These are phyloP conservation scores for Percopsis omiscomaycus DNA, from an alignment of 2,797 vertebrate genomes.

Conservation along the genomic window DNA sequence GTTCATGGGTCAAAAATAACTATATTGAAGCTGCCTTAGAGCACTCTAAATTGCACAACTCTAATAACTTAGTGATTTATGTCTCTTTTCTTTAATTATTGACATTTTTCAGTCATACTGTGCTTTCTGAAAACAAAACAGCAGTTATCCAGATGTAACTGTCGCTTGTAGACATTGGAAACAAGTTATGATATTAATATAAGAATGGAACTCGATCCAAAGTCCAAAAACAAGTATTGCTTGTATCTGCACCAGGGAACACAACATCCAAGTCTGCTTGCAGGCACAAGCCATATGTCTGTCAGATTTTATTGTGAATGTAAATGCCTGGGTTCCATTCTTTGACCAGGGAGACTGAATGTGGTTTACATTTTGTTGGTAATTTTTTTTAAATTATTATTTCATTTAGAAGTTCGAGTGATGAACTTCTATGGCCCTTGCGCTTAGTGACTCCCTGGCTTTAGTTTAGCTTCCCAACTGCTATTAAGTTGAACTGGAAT, in stretches of 20 bases:
- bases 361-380: conserved; percentile 32
- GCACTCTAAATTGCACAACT: conserved; percentile 28
- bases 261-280: conserved; percentile 44
- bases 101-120: conserved; percentile 22
- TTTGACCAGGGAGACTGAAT: conserved; percentile 40
- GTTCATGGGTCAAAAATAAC: no score
- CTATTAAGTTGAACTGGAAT: conserved; percentile 12
- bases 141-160: conserved; percentile 48
- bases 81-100: conserved; percentile 44
- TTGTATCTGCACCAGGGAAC: conserved; percentile 50
- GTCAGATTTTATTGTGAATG: conserved; percentile 65
- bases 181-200: conserved; percentile 46
- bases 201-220: conserved; percentile 39
- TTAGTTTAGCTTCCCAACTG: conserved; percentile 2
- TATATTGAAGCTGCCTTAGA: conserved; percentile 7
- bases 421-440: conserved; percentile 30
- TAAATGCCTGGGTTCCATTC: conserved; percentile 54
- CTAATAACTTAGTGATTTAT: conserved; percentile 45
- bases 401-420: conserved; percentile 24
- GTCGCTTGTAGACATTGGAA: conserved; percentile 52
- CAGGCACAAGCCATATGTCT: conserved; percentile 65
- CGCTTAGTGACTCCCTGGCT: conserved; percentile 13
- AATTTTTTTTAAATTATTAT: conserved; percentile 27
- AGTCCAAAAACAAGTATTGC: conserved; percentile 44
- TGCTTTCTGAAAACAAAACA: conserved; percentile 54